Percentiles rank a stretch among this genome's conserved stretches.
These are phyloP conservation scores for Agelaius phoeniceus DNA, from an alignment of 2,113 vertebrate genomes.

Conservation along the genomic window DNA sequence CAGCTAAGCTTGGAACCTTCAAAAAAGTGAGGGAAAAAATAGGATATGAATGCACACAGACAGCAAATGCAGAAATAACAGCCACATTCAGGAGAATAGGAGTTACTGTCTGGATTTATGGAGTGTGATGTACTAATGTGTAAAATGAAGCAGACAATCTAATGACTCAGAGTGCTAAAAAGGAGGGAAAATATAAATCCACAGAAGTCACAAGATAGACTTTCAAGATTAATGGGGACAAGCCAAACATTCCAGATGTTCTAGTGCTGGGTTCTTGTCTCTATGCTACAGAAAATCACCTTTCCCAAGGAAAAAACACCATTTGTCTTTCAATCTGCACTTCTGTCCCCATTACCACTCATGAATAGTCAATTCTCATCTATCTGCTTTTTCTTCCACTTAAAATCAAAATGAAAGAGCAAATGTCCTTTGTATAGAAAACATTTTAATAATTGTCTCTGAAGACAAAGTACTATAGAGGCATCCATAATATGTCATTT, in stretches of 20 bases:
- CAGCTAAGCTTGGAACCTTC: not conserved
- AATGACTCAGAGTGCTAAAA: conserved; percentile 51
- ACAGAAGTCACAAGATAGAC: conserved; percentile 18
- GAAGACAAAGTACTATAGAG: not conserved
- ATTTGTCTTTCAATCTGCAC: not conserved
- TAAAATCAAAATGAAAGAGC: not conserved
- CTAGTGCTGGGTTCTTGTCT: conserved; percentile 7
- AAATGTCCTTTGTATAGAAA: not conserved
- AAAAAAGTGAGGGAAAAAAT: fast-evolving
- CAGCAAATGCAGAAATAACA: conserved; percentile 31
- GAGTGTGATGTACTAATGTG: conserved; percentile 13
- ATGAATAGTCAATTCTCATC: not conserved
- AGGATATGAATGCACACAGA: not conserved
- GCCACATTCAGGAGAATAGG: conserved; percentile 2
- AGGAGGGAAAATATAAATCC: not conserved
- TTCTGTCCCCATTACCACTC: not conserved
- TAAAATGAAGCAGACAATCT: conserved; percentile 54
- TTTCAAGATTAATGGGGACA: conserved; percentile 41
- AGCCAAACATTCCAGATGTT: conserved; percentile 58
- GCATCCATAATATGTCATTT: not conserved
- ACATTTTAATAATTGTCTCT: not conserved
- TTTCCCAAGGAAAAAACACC: not conserved
- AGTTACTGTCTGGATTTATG: conserved; percentile 35
- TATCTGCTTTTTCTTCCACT: not conserved
- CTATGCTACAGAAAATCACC: not conserved